These are phyloP conservation scores for Notodonta ziczac DNA, from an alignment of 2,888 invertebrate genomes.

Conservation along the genomic window DNA sequence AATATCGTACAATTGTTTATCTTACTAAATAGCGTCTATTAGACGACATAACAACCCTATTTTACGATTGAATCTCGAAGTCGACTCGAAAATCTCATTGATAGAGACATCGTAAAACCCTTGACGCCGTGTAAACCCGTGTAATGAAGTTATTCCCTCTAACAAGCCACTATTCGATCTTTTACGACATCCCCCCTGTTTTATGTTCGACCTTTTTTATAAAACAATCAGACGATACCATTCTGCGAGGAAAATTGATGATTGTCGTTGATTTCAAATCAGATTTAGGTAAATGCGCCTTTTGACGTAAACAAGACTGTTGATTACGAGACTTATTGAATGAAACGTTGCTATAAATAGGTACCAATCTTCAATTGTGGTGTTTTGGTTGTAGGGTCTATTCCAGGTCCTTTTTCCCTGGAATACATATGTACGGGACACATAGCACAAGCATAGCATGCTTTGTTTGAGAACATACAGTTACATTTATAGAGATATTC, in stretches of 20 bases:
- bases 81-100: conserved; percentile 38
- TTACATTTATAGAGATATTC: too few relatives aligned
- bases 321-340: too few relatives aligned
- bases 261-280: conserved; percentile 8
- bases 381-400: too few relatives aligned
- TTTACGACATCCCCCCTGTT: conserved; percentile 67
- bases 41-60: not conserved
- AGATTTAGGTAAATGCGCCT: conserved; percentile 1
- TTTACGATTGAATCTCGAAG: conserved; percentile 4
- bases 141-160: conserved; percentile 70
- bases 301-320: not conserved
- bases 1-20: too few relatives aligned
- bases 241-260: conserved; percentile 19
- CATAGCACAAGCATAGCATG: too few relatives aligned
- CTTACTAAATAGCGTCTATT: not conserved
- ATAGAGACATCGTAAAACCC: conserved; percentile 62
- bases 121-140: conserved; percentile 65
- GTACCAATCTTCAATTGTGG: too few relatives aligned
- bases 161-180: conserved; percentile 70
- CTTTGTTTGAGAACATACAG: too few relatives aligned
- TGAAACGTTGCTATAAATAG: too few relatives aligned
- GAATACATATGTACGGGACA: too few relatives aligned
- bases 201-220: conserved; percentile 46
- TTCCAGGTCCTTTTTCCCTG: too few relatives aligned
- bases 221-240: conserved; percentile 28